Conservation (phyloP, 2,888 invertebrate species). For the Automeris io region DNA sequence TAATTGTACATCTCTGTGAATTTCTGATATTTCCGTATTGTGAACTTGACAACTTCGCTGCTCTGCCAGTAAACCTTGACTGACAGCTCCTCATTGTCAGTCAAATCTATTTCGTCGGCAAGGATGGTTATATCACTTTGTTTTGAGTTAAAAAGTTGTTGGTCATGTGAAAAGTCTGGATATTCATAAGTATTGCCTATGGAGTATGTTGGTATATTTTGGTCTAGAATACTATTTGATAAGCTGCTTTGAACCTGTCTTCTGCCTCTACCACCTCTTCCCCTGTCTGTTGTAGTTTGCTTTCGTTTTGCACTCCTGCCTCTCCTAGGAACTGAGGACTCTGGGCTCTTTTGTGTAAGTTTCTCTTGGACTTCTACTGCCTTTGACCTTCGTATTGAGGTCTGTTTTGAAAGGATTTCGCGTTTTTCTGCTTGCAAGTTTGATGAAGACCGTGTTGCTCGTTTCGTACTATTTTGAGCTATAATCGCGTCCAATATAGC, state of each 20-base stretch:
- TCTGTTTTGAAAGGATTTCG: not conserved
- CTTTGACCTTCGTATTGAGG: not conserved
- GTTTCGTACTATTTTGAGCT: slow-evolving; percentile 21
- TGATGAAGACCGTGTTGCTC: slow-evolving; percentile 6
- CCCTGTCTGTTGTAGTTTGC: not conserved
- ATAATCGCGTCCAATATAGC: slow-evolving; percentile 28
- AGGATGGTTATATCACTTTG: slow-evolving; percentile 22
- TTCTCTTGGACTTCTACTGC: no score
- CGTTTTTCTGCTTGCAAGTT: not conserved
- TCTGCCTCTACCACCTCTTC: not conserved
- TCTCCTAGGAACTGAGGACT: not conserved
- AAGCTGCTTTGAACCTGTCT: not conserved
- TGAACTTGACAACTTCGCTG: slow-evolving; percentile 51
- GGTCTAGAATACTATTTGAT: not conserved
- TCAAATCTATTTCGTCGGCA: slow-evolving; percentile 26
- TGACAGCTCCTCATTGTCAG: slow-evolving; percentile 57
- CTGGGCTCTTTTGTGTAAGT: not conserved
- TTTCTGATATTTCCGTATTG: slow-evolving; percentile 55
- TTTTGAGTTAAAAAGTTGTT: slow-evolving; percentile 36
- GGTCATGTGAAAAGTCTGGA: slow-evolving; percentile 37
- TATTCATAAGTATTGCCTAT: slow-evolving; percentile 59
- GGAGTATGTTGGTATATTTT: slow-evolving; percentile 31
- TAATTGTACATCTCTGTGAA: slow-evolving; percentile 52
- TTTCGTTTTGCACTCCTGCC: not conserved
- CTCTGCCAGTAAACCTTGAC: slow-evolving; percentile 68